phyloP scores from a whole-genome alignment of 2,888 invertebrate genomes.

The Drepanosiphum platanoidis region DNA sequence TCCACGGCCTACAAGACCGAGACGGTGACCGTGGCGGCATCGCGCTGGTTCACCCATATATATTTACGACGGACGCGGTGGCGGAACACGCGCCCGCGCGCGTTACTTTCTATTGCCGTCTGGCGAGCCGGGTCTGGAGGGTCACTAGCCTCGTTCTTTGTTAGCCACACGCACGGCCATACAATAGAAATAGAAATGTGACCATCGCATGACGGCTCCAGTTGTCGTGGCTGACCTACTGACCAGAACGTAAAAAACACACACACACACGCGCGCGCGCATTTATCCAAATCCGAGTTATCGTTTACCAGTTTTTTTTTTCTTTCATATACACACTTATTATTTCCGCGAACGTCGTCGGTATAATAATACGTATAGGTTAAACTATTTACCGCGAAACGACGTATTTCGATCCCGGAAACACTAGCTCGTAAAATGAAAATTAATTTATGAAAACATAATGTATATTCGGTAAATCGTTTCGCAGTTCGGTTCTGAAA shows the following conservation, averaged over 20 bases:
- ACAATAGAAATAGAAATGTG: slow-evolving; percentile 61
- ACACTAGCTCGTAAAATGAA: background rate
- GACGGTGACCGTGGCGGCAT: background rate
- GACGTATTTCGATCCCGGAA: background rate
- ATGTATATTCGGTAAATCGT: background rate
- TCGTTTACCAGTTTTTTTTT: background rate
- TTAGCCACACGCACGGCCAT: background rate
- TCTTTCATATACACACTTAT: too few species aligned
- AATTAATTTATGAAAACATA: background rate
- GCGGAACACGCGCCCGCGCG: background rate
- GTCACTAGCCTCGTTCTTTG: slow-evolving; percentile 62
- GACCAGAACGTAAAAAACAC: slow-evolving; percentile 48
- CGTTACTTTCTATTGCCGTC: slow-evolving; percentile 54
- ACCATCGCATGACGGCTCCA: slow-evolving; percentile 47
- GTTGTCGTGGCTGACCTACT: slow-evolving; percentile 61
- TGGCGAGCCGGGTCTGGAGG: slow-evolving; percentile 38
- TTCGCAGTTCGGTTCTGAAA: background rate
- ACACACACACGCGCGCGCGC: background rate
- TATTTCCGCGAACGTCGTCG: background rate
- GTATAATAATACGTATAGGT: background rate
- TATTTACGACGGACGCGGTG: background rate
- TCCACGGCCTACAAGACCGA: background rate
- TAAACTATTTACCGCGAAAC: background rate
- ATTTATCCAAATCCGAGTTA: slow-evolving; percentile 4
- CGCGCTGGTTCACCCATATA: slow-evolving; percentile 4